Evolutionary conservation across 2,888 invertebrate genomes (phyloP).

Genomic region (Patella caerulea): DNA sequence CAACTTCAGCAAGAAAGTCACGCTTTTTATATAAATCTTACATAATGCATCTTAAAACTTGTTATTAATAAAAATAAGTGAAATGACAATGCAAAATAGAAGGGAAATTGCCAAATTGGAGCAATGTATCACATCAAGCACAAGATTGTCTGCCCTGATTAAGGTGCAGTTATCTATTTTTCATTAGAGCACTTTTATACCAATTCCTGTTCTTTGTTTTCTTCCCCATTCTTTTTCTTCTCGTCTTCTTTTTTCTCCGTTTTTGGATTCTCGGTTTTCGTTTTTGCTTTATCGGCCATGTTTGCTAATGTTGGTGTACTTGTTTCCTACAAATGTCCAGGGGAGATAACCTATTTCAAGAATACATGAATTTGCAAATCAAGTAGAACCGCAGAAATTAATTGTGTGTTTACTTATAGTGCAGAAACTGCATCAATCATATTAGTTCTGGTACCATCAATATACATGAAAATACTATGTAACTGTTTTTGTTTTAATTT

Average conservation of each 20-base stretch:
- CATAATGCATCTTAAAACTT: not conserved
- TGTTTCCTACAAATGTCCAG: constrained; percentile 13
- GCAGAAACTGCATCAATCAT: too few species aligned
- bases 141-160: constrained; percentile 24
- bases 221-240: constrained; percentile 73
- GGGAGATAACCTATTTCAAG: not conserved
- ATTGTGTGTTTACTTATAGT: too few species aligned
- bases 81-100: not conserved
- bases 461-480: too few species aligned
- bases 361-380: too few species aligned
- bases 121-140: not conserved
- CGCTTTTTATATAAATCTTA: too few species aligned
- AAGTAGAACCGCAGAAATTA: too few species aligned
- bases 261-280: constrained; percentile 62
- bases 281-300: constrained; percentile 70
- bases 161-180: not conserved
- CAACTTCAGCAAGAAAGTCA: too few species aligned
- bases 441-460: too few species aligned
- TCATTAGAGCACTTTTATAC: constrained; percentile 31
- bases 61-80: not conserved
- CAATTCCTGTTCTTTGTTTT: constrained; percentile 73
- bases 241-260: constrained; percentile 70
- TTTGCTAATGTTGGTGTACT: constrained; percentile 41
- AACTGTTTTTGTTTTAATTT: too few species aligned
- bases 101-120: not conserved